Evolutionary conservation across 2,797 vertebrate species (phyloP), one percentile per base, ranked within the genome.

Genomic region (Remorina albescens): DNA sequence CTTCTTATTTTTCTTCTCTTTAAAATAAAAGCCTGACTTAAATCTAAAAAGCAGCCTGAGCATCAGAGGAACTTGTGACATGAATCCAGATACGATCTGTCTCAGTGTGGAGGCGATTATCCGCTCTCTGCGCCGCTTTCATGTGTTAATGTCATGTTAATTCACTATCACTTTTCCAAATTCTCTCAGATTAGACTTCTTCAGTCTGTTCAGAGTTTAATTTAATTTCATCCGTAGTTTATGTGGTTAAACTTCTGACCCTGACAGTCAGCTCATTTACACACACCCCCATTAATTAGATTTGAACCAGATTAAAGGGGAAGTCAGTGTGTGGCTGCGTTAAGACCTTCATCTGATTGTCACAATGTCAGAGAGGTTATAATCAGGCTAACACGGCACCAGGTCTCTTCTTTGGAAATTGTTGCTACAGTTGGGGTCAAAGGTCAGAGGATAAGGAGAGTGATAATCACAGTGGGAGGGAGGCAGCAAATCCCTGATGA

Each of bases 61-160:
- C 78, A 80, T 86, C 78, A 85, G 74, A 84, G 71, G 37, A 67
- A 37, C 50, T 53, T 74, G 34, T 54, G 67, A 36, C 64, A 30
- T 32, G 78, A 62, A 13, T 83, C 2, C 42, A 37, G 85, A 86
- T 82, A 76, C 0, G 6, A 85, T 83, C 83, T 80, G 26, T 39
- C 18, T 78, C 66, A 9, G 68, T 51, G 41, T n/a, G 61, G 50
- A 44, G 71, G 70, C 42, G 80, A 83, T 86, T 68, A 84, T 78
- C 75, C 44, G 57, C 81, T 82, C 74, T 1, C 54, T 49, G 62
- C 75, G 44, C 44, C 0, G 36, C 86, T 89, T 90, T 91, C 83
- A 88, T 87, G 72, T 90, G 76, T 69, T 88, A 90, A 89, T 84
- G 55, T 88, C 84, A 85, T 85, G 81, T 88, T 90, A 88, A 86